These are phyloP conservation scores for Lasioglossum marginatum DNA, from an alignment of 2,888 invertebrate species.

Conservation along the genomic window DNA sequence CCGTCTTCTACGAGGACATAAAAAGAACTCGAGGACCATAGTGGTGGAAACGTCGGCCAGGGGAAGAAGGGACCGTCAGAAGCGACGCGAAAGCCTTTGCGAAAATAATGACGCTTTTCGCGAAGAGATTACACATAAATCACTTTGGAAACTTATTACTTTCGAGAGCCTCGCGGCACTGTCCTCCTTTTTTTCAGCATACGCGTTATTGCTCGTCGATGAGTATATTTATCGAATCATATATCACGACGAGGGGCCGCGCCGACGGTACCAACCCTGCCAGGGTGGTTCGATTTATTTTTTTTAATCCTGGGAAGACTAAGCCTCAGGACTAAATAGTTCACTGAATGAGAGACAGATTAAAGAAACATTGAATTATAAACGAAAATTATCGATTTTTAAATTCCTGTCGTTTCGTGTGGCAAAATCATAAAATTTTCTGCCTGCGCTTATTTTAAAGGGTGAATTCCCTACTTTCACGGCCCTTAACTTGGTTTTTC, in stretches of 20 bases:
- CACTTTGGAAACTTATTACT: slow-evolving; percentile 55
- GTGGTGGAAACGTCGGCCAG: not conserved
- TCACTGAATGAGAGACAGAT: not conserved
- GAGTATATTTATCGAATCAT: slow-evolving; percentile 8
- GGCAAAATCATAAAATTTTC: not conserved
- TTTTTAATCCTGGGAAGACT: not conserved
- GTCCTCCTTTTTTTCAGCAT: not conserved
- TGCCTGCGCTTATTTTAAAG: not conserved
- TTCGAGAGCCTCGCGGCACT: not conserved
- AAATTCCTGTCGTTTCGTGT: not conserved
- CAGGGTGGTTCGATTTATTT: no score
- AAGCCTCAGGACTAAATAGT: not conserved
- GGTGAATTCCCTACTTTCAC: not conserved
- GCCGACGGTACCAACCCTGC: no score
- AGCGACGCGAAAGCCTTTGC: slow-evolving; percentile 26
- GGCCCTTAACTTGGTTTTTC: not conserved
- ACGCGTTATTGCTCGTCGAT: slow-evolving; percentile 43
- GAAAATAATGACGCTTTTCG: slow-evolving; percentile 61
- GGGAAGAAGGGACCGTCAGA: slow-evolving; percentile 16
- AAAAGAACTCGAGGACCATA: slow-evolving; percentile 48
- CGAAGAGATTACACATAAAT: slow-evolving; percentile 54
- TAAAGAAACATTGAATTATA: not conserved
- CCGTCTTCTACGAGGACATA: slow-evolving; percentile 43
- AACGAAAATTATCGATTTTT: not conserved
- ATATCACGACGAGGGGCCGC: not conserved